Evolutionary conservation across 2,888 invertebrate species (phyloP).

Genomic region (Dolomedes plantarius): DNA sequence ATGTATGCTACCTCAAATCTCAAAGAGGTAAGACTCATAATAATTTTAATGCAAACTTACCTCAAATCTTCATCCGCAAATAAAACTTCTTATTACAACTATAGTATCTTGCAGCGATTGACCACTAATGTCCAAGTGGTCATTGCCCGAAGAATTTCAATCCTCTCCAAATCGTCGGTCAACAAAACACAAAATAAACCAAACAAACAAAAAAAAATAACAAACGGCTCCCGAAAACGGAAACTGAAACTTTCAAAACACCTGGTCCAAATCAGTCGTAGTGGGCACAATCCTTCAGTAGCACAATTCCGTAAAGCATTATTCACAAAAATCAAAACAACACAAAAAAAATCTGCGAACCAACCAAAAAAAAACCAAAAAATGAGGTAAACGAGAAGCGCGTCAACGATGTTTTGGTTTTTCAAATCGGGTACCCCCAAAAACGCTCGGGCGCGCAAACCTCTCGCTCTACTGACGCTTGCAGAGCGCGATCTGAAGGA

Average conservation of each 20-base stretch:
- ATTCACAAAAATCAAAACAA: conserved; percentile 9
- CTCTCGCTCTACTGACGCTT: conserved; percentile 47
- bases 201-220: conserved; percentile 9
- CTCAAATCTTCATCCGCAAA: too few species aligned
- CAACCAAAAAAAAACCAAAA: conserved; percentile 19
- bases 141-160: not conserved
- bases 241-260: not conserved
- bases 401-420: conserved; percentile 41
- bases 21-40: too few species aligned
- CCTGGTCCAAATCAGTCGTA: not conserved
- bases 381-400: conserved; percentile 7
- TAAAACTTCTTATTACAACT: too few species aligned
- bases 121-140: conserved; percentile 13
- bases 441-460: conserved; percentile 18
- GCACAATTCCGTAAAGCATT: not conserved
- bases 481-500: conserved; percentile 50
- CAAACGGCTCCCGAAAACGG: conserved; percentile 17
- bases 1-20: too few species aligned
- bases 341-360: conserved; percentile 23
- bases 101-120: not conserved
- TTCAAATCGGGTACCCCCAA: conserved; percentile 1
- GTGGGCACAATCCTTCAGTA: not conserved
- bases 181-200: not conserved
- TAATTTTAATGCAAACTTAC: too few species aligned
- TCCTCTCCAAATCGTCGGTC: not conserved